phyloP scores from a whole-genome alignment of 1,140 invertebrate species.

The Drosophila tristis region DNA sequence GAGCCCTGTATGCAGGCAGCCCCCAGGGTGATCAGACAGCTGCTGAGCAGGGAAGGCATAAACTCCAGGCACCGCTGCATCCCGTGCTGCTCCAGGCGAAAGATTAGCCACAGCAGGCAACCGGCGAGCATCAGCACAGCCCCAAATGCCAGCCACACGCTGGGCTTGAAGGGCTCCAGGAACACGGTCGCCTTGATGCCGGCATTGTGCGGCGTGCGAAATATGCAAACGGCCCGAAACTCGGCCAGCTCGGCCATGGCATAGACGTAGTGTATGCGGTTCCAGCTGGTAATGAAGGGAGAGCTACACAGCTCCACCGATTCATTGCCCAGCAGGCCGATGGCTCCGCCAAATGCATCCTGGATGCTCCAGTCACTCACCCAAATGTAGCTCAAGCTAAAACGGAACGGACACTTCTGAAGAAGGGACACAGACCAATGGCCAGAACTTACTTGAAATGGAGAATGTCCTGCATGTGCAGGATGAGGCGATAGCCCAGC shows the following conservation, averaged over 20 bases:
- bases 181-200: slow-evolving; percentile 66
- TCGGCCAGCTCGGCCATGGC: slow-evolving; percentile 48
- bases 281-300: slow-evolving; percentile 52
- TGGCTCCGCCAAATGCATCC: slow-evolving; percentile 63
- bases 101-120: slow-evolving; percentile 62
- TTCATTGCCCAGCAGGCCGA: slow-evolving; percentile 57
- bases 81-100: slow-evolving; percentile 57
- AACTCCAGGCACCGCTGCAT: slow-evolving; percentile 46
- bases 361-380: slow-evolving; percentile 59
- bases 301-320: slow-evolving; percentile 56
- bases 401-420: not conserved
- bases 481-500: slow-evolving; percentile 51
- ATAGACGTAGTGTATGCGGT: slow-evolving; percentile 51
- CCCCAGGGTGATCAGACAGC: slow-evolving; percentile 68
- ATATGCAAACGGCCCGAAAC: slow-evolving; percentile 77
- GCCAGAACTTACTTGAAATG: slow-evolving; percentile 56
- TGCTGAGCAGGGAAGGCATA: slow-evolving; percentile 66
- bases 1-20: slow-evolving; percentile 77
- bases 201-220: slow-evolving; percentile 75
- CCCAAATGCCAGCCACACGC: slow-evolving; percentile 70
- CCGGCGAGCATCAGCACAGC: slow-evolving; percentile 48
- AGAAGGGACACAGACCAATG: not conserved
- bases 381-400: slow-evolving; percentile 55
- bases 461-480: slow-evolving; percentile 57
- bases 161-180: slow-evolving; percentile 65